Base-by-base conservation (phyloP, 2,113 vertebrate genomes). In the Hirundichthys speculiger region DNA sequence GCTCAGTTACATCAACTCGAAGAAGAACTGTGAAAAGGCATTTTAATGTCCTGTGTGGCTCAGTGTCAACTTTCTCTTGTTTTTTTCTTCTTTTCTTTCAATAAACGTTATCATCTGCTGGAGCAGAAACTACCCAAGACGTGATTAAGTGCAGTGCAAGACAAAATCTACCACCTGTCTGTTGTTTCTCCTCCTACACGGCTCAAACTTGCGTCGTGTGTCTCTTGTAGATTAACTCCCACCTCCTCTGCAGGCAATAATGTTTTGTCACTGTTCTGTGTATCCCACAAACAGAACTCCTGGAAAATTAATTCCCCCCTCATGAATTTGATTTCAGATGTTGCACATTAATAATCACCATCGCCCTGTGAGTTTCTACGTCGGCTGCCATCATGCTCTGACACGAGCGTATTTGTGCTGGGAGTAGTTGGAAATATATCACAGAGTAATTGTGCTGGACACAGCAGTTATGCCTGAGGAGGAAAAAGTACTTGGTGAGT, bases 311-410 rank as follows among this genome's bases (percentile, higher is more conserved):
- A 81, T 51, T 19, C 52, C 54, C 30, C 45, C 49, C 51, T 21
- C 19, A 10, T 16, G 69, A 61, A 63, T 53, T 47, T 16, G 66
- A 69, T 61, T 75, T 84, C 61, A 84, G 70, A 77, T 70, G 82
- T 58, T 67, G 64, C 73, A 77, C 78, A 80, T 84, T 82, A 84
- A 80, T 74, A 82, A 77, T 55, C 45, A 65, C 45, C 0, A 55
- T 34, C 30, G 30, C 59, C 22, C 55, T 15, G 68, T 4, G 47
- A 77, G 49, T 50, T 57, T 41, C 50, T 54, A 19, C 18, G 51
- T 64, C 34, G 19, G 53, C 80, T 60, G 75, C 57, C 27, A 59
- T 73, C 57, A 51, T 16, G 54, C 4, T 47, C 40, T 15, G 56
- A 61, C 30, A 34, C 1, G 30, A 34, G 30, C 1, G 30, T 10